Base-by-base conservation (phyloP, 2,113 vertebrate genomes). In the Erinaceus europaeus region DNA sequence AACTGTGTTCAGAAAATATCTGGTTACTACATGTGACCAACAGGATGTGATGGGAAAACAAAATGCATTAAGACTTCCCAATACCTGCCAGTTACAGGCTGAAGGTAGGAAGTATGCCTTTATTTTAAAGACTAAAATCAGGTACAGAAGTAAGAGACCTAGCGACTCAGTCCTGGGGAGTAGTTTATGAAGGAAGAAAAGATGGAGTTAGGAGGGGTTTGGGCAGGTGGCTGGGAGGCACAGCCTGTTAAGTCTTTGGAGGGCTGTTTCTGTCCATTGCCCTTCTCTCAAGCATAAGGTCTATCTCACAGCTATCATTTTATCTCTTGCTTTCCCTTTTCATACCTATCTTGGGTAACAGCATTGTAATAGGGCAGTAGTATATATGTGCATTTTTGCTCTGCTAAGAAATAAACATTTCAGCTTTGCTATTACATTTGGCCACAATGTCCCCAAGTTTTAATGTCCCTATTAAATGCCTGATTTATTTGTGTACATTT, bases 381-480 rank as follows among this genome's bases (percentile, higher is more conserved):
- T 27, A 68, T 1, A 65, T 40, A 91, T 76, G 44, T 27, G 29
- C 9, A 15, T 40, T 73, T 80, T 73, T 86, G 71, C 65, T 83
- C 57, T 48, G 68, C 77, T 65, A 90, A 88, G 64, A 93, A 82
- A 92, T 17, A 69, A 76, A 55, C 44, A 62, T 23, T 72, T 88
- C 62, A 73, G 46, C 55, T 79, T 79, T 65, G 40, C 86, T 84
- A 82, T 84, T 82, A 55, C 74, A 92, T 57, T 38, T 72, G 61
- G 89, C 78, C 27, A 44, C 57, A 36, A 82, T 72, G 61, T 89
- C 78, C 27, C 52, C 57, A 36, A 82, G 29, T 89, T 94, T 87
- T 92, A 80, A 40, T 90, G 42, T 82, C 89, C 68, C 91, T 69
- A 78, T 52, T 80, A 44, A 89, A 46, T 89, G 87, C 73, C 77